A percentile compares a stretch with the other conserved stretches of the same genome.
These are phyloP conservation scores for Callyntrura sp. DNA, from an alignment of 2,888 invertebrate species.

Conservation along the genomic window DNA sequence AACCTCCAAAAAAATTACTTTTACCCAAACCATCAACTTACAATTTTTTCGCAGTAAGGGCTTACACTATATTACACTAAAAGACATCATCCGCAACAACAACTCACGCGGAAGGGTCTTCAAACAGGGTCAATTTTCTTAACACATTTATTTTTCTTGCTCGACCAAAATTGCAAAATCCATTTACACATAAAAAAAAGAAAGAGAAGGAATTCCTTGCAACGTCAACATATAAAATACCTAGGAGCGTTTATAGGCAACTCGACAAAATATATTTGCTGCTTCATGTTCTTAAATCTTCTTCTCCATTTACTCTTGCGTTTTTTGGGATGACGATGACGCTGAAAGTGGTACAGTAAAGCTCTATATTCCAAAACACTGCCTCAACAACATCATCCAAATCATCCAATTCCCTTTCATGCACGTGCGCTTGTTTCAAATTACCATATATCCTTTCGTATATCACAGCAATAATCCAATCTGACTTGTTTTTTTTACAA, in stretches of 20 bases:
- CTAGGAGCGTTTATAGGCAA: background rate
- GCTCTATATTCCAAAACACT: slow-evolving; percentile 14
- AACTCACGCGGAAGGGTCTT: slow-evolving; percentile 11
- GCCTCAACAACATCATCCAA: background rate
- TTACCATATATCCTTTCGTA: slow-evolving; percentile 10
- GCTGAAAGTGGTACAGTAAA: background rate
- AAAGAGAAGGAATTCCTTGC: background rate
- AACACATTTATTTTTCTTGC: slow-evolving; percentile 32
- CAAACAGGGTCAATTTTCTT: slow-evolving; percentile 48
- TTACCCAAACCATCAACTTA: background rate
- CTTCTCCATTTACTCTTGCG: slow-evolving; percentile 27
- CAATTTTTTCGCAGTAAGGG: background rate
- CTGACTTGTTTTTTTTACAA: background rate
- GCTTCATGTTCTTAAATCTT: slow-evolving; percentile 8
- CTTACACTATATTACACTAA: background rate
- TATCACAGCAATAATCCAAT: slow-evolving; percentile 45
- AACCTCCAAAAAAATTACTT: slow-evolving; percentile 16
- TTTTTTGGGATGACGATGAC: background rate
- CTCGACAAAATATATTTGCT: background rate
- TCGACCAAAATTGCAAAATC: slow-evolving; percentile 48
- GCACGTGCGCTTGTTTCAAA: slow-evolving; percentile 36
- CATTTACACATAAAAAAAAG: slow-evolving; percentile 43
- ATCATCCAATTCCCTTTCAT: slow-evolving; percentile 46
- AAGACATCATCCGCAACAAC: slow-evolving; percentile 6
- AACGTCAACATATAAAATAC: background rate